These are phyloP conservation scores for Puffinus mauretanicus DNA, from an alignment of 2,113 vertebrate genomes.

Conservation along the genomic window DNA sequence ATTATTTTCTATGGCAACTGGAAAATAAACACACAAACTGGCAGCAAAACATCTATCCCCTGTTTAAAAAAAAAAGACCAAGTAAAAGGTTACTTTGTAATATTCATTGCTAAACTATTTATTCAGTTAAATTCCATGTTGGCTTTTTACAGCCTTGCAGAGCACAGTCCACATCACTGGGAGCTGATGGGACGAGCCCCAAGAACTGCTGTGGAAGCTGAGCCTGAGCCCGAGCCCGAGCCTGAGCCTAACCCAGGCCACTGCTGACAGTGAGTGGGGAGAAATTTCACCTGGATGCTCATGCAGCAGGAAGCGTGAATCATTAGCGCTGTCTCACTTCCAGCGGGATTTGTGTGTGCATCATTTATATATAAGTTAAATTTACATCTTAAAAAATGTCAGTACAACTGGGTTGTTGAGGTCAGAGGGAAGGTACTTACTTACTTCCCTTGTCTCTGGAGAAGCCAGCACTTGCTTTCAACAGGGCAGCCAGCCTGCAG, in stretches of 20 bases:
- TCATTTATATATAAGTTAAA: background rate
- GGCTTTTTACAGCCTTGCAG: conserved; percentile 26
- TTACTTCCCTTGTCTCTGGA: background rate
- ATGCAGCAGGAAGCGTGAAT: background rate
- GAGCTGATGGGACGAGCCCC: conserved; percentile 11
- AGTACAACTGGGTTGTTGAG: background rate
- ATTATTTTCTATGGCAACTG: conserved; percentile 80
- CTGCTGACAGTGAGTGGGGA: background rate
- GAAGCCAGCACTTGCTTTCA: background rate
- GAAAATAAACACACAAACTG: conserved; percentile 76
- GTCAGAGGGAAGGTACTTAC: background rate
- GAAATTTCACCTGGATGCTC: background rate
- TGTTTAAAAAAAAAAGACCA: background rate
- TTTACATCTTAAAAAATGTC: background rate
- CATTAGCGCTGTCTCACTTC: background rate
- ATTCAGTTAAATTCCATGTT: conserved; percentile 53
- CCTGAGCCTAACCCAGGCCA: background rate
- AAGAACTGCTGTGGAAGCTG: background rate
- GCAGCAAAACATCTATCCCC: conserved; percentile 45
- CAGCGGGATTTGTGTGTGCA: background rate
- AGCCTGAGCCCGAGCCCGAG: background rate
- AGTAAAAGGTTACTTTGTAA: conserved; percentile 65
- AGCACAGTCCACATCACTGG: background rate
- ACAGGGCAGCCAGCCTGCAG: background rate
- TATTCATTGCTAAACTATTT: conserved; percentile 63